Percentiles rank a stretch among this genome's conserved stretches.
phyloP scores from a whole-genome alignment of 2,888 invertebrate genomes.

The Epinotia brunnichana region DNA sequence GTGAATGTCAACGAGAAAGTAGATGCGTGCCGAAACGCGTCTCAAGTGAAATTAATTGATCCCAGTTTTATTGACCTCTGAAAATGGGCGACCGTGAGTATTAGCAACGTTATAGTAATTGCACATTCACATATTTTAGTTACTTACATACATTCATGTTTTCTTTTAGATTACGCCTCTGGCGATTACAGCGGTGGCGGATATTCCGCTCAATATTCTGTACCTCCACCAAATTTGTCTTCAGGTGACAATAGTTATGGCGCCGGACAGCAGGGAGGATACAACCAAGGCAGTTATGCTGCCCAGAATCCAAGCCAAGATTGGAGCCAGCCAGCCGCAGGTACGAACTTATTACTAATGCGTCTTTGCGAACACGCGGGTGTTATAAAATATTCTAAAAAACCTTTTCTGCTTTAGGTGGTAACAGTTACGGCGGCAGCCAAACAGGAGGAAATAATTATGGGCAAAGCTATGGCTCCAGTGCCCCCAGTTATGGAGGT shows the following conservation, averaged over 20 bases:
- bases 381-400: slow-evolving; percentile 3
- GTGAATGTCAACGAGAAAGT: slow-evolving; percentile 19
- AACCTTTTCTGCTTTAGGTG: slow-evolving; percentile 52
- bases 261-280: slow-evolving; percentile 64
- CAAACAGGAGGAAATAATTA: slow-evolving; percentile 67
- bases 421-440: slow-evolving; percentile 63
- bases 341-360: slow-evolving; percentile 52
- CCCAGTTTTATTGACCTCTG: slow-evolving; percentile 10
- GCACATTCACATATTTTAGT: slow-evolving; percentile 4
- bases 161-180: slow-evolving; percentile 61
- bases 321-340: slow-evolving; percentile 70
- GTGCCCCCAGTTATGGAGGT: slow-evolving; percentile 64
- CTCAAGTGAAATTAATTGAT: slow-evolving; percentile 18
- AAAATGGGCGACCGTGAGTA: slow-evolving; percentile 64
- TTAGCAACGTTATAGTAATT: slow-evolving; percentile 27
- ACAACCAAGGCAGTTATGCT: slow-evolving; percentile 67
- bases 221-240: slow-evolving; percentile 74
- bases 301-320: slow-evolving; percentile 65
- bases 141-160: slow-evolving; percentile 35
- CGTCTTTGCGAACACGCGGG: slow-evolving; percentile 2
- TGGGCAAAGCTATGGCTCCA: slow-evolving; percentile 68
- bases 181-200: slow-evolving; percentile 74
- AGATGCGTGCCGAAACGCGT: slow-evolving; percentile 11
- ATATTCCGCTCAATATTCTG: slow-evolving; percentile 76
- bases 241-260: slow-evolving; percentile 72